Evolutionary conservation across 2,113 vertebrate species (phyloP), one percentile per base, ranked within the genome.

Genomic region (Leptodactylus fuscus): DNA sequence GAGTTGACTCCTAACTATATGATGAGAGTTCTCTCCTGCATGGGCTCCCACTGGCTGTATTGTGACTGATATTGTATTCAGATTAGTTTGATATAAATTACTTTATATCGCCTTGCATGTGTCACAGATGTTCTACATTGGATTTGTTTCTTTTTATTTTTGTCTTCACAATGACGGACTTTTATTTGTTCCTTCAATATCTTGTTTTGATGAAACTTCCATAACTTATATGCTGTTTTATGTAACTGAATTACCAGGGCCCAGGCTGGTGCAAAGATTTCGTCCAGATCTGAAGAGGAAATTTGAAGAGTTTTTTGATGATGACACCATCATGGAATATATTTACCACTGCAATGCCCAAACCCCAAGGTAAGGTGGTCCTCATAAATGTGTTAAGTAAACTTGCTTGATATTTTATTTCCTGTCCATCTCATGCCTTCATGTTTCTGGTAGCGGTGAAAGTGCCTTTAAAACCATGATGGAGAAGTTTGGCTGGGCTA

Each of bases 301-400:
- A 87, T 98, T 96, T 86, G 94, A 96, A 75, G 95, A 96, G 83
- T 91, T 97, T 87, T 97, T 98, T 90, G 95, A 97, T 11, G 97
- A 98, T 1, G 93, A 98, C 87, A 97, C 97, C 0, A 96, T 98
- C 90, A 95, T 96, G 0, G 93, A 97, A 85, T 98, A 98, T 87
- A 96, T 98, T 89, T 98, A 98, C 89, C 97, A 98, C 91, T 97
- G 97, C 84, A 98, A 98, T 0, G 97, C 97, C 1, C 96, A 97
- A 90, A 94, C 91, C 1, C 96, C 96, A 6, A 98, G 96, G 96
- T 96, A 87, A 75, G 88, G 1, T 2, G 22, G 38, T 18, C 13
- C 1, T 1, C 34, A 18, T 24, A 77, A 1, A 36, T 3, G 34
- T 65, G 22, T 13, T 18, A 0, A 12, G 12, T 38, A 2, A 79